These are phyloP conservation scores for Drosophila trapezifrons DNA, from an alignment of 1,140 invertebrate genomes.

Conservation along the genomic window DNA sequence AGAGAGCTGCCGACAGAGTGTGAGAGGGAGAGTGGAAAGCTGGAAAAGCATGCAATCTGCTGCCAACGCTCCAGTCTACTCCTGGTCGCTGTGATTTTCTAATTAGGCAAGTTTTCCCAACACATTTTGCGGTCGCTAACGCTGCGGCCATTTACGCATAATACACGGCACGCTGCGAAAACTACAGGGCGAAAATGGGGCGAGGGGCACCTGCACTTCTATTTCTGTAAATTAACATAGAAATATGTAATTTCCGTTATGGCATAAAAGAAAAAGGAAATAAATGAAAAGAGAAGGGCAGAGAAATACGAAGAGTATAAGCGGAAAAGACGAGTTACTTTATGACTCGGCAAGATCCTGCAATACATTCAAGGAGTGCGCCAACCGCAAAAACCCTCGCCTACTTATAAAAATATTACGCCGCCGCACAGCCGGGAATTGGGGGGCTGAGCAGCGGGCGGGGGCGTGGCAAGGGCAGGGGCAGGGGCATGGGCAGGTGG, in stretches of 20 bases:
- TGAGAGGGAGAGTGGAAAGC: neutral
- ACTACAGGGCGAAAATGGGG: neutral
- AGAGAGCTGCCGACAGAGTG: too few species aligned
- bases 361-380: constrained; percentile 52
- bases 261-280: constrained; percentile 11
- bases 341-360: constrained; percentile 65
- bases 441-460: constrained; percentile 1
- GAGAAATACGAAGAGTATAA: constrained; percentile 42
- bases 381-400: constrained; percentile 48
- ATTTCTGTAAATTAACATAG: constrained; percentile 71
- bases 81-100: constrained; percentile 72
- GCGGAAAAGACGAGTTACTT: constrained; percentile 65
- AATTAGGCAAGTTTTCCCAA: constrained; percentile 66
- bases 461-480: constrained; percentile 7
- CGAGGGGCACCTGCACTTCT: constrained; percentile 34
- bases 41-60: constrained; percentile 43
- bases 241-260: constrained; percentile 76
- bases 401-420: constrained; percentile 70
- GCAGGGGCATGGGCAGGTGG: constrained; percentile 4
- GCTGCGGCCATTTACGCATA: constrained; percentile 69
- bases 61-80: constrained; percentile 31
- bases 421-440: constrained; percentile 22
- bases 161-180: constrained; percentile 24
- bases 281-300: constrained; percentile 20
- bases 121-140: constrained; percentile 64